Evolutionary conservation across 1,140 invertebrate genomes (phyloP).

Genomic region (Apis laboriosa): DNA sequence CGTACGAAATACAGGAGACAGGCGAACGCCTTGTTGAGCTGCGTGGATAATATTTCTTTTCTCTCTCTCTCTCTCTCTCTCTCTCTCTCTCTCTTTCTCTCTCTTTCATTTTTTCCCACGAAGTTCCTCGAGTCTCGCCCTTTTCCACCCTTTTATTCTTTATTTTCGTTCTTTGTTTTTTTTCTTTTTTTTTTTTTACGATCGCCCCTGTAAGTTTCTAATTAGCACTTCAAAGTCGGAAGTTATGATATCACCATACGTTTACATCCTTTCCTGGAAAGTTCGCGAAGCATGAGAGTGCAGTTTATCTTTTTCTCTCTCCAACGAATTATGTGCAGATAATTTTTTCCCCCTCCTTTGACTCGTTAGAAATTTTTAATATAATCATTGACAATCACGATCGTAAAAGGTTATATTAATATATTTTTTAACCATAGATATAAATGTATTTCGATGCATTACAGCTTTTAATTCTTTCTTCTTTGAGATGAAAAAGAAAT

Average conservation of each 20-base stretch:
- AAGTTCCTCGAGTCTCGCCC: background rate
- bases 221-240: conserved; percentile 2
- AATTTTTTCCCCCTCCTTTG: background rate
- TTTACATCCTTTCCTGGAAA: background rate
- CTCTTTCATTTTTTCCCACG: background rate
- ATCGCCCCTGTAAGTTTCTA: background rate
- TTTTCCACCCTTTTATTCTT: background rate
- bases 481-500: too few relatives aligned
- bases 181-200: background rate
- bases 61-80: background rate
- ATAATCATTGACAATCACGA: background rate
- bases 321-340: background rate
- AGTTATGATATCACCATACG: background rate
- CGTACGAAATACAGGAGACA: background rate
- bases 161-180: background rate
- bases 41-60: background rate
- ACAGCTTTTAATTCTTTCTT: too few relatives aligned
- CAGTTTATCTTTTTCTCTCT: background rate
- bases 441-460: too few relatives aligned
- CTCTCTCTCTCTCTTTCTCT: background rate
- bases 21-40: conserved; percentile 3
- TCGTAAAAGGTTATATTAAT: too few relatives aligned
- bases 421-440: too few relatives aligned
- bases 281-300: background rate
- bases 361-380: background rate